Evolutionary conservation across 2,888 invertebrate species (phyloP).

Genomic region (Caenorhabditis parvicauda): DNA sequence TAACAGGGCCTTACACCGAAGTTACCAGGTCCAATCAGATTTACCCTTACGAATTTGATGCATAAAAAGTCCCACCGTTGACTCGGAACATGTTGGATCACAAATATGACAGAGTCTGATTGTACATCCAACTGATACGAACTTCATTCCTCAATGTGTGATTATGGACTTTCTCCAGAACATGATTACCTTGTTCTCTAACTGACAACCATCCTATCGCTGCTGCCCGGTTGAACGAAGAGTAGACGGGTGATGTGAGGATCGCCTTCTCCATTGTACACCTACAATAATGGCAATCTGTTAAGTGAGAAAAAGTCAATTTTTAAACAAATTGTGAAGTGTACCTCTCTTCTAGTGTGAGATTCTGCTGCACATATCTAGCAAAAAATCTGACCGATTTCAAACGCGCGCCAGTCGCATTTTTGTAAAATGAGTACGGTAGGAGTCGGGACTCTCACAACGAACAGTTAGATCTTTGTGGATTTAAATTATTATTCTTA

Average conservation of each 20-base stretch:
- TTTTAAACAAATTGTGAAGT: neutral
- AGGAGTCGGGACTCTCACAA: no score
- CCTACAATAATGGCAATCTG: no score
- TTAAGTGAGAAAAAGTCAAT: neutral
- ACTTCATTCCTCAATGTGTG: slow-evolving; percentile 22
- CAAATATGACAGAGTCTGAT: slow-evolving; percentile 35
- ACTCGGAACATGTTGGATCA: slow-evolving; percentile 25
- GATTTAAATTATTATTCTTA: no score
- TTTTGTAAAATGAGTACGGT: no score
- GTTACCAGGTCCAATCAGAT: no score
- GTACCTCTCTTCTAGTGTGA: no score
- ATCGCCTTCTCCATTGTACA: slow-evolving; percentile 36
- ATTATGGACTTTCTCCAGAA: neutral
- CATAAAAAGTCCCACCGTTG: slow-evolving; percentile 24
- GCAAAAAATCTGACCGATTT: no score
- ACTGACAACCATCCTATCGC: slow-evolving; percentile 37
- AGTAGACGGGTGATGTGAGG: slow-evolving; percentile 32
- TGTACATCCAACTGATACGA: slow-evolving; percentile 31
- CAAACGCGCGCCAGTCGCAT: no score
- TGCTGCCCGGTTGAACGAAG: slow-evolving; percentile 23
- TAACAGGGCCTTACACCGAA: no score
- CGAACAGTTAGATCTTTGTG: no score
- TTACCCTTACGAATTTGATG: no score
- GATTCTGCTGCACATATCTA: no score
- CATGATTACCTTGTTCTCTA: slow-evolving; percentile 18